Conservation (phyloP, 2,888 invertebrate species). For the Pyrocoelia pectoralis region DNA sequence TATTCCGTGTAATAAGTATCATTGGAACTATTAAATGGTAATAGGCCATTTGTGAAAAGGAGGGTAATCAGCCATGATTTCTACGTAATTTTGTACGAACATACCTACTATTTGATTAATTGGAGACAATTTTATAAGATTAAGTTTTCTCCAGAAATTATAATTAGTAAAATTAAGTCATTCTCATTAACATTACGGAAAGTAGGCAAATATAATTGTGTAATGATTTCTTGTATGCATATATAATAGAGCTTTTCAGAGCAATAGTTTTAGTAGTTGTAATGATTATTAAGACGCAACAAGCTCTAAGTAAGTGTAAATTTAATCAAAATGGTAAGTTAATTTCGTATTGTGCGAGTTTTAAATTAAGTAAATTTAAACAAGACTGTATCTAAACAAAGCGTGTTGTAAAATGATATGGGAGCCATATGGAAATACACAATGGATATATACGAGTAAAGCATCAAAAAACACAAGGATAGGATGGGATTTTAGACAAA, state of each 20-base stretch:
- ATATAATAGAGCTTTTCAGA: slow-evolving; percentile 7
- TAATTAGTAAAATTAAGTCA: not conserved
- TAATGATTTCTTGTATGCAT: not conserved
- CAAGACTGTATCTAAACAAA: not conserved
- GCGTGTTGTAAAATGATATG: slow-evolving; percentile 45
- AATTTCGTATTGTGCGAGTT: not conserved
- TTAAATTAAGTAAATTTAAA: not conserved
- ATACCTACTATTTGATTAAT: not conserved
- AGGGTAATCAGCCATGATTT: not conserved
- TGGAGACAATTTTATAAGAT: not conserved
- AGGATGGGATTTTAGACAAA: slow-evolving; percentile 49
- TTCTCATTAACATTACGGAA: not conserved
- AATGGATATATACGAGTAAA: slow-evolving; percentile 51
- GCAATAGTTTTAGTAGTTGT: not conserved
- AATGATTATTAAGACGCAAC: too few species aligned
- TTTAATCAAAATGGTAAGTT: not conserved
- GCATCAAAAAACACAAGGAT: slow-evolving; percentile 49
- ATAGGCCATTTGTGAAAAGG: too few species aligned
- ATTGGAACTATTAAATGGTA: too few species aligned
- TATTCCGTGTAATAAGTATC: not conserved
- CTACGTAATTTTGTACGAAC: not conserved
- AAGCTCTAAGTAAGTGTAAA: too few species aligned
- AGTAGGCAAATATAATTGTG: not conserved
- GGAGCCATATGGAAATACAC: slow-evolving; percentile 48
- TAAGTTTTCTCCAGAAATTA: not conserved